These are phyloP conservation scores for Pomatostomus ruficeps DNA, from an alignment of 2,113 vertebrate species.

Conservation along the genomic window DNA sequence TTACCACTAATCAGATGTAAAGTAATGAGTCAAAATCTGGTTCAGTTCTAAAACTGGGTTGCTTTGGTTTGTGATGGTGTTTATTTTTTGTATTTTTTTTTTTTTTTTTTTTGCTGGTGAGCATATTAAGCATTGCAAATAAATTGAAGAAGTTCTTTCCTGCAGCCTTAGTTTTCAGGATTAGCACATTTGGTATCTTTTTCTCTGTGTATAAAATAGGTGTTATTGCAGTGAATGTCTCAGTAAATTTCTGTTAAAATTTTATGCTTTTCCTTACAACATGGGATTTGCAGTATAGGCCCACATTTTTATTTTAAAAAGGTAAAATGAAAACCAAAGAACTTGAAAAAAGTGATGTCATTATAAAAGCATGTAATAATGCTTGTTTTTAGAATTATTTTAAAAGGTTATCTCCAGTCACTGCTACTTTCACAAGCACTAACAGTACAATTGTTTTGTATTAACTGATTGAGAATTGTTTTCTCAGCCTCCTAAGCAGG, in stretches of 20 bases:
- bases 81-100: neutral
- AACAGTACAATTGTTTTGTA: neutral
- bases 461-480: neutral
- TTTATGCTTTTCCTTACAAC: neutral
- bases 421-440: neutral
- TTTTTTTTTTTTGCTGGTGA: too few relatives aligned
- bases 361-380: neutral
- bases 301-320: neutral
- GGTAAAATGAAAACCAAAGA: neutral
- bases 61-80: neutral
- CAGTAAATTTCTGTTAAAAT: neutral
- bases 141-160: neutral
- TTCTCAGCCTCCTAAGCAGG: neutral
- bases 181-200: neutral
- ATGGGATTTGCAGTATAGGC: rapidly evolving
- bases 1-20: neutral
- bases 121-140: neutral
- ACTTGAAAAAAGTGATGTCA: neutral
- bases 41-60: neutral
- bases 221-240: neutral
- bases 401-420: neutral
- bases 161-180: neutral
- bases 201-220: neutral
- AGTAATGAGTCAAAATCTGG: neutral
- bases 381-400: neutral